Base-by-base conservation (phyloP, 92 coral and sea anemone genomes). In the Parazoanthus swiftii region DNA sequence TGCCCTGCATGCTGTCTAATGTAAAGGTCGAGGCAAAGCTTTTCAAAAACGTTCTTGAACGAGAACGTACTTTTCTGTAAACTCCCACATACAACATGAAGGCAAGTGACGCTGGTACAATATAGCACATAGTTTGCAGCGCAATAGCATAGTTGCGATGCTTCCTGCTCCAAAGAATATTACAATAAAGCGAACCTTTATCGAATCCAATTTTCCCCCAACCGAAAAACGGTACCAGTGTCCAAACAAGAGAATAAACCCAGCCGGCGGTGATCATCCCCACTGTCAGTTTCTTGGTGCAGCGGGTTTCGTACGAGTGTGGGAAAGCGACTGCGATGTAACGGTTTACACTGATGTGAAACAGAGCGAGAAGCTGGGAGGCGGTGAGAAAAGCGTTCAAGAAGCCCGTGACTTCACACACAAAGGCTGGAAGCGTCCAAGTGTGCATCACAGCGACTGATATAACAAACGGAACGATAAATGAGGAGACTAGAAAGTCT, bases 301-400 rank as follows among this genome's bases (percentile, higher is more conserved):
- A 93, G 67, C 91, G 93, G 2, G 96, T 89, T 77, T 94, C 97
- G 90, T 97, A 97, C 7, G 94, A 89, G 63, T 97, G 97, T 1
- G 99, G 99, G 43, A 68, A 90, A 0, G 94, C 93, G 3, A 97
- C 96, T 0, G 99, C 99, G 3, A 90, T 80, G 84, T 92, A 97
- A 10, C 99, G 91, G 80, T 97, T 97, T 0, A 97, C 89, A 58
- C 99, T 95, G 67, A 97, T 95, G 78, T 93, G 95, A 1, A 97
- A 89, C 73, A 97, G 91, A 26, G 98, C 97, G 90, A 95, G 93
- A 65, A 97, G 94, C 74, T 97, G 99, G n/a, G 96, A 92, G 0
- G 98, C 99, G 8, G 99, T 97, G n/a, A 97, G 80, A 56, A 97
- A 97, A 25, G 99, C 96, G 37, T 97, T 97, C 54, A 97, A 46